Percentiles rank a stretch among this genome's conserved stretches.
phyloP scores from a whole-genome alignment of 2,888 invertebrate genomes.

The Leptothorax acervorum region DNA sequence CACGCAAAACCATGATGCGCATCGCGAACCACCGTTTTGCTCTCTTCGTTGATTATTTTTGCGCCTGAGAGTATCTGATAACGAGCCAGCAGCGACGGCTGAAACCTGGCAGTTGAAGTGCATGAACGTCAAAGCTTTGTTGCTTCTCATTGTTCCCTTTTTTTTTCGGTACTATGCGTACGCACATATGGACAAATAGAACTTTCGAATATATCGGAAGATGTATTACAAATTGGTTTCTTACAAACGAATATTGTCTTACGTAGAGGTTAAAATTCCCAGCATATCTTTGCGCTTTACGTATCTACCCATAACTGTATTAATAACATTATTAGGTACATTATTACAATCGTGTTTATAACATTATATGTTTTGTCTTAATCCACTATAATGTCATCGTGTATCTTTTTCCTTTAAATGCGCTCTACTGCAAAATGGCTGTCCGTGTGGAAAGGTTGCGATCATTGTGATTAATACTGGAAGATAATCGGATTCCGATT shows the following conservation, averaged over 20 bases:
- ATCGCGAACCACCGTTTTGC: background rate
- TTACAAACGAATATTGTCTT: background rate
- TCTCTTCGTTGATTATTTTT: slow-evolving; percentile 14
- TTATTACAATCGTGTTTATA: background rate
- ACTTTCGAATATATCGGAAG: background rate
- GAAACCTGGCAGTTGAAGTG: background rate
- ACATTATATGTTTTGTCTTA: slow-evolving; percentile 2
- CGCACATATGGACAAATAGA: background rate
- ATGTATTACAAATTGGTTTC: background rate
- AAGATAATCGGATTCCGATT: slow-evolving; percentile 50
- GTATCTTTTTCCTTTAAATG: slow-evolving; percentile 7
- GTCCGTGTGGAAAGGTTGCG: background rate
- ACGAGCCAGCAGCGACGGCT: background rate
- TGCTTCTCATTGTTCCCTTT: background rate
- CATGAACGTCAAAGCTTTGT: background rate
- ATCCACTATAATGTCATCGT: slow-evolving; percentile 8
- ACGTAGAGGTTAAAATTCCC: background rate
- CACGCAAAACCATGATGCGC: background rate
- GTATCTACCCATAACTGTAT: background rate
- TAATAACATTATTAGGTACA: background rate
- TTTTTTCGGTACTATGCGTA: background rate
- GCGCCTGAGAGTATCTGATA: background rate
- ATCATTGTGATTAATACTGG: slow-evolving; percentile 24
- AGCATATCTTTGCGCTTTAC: background rate
- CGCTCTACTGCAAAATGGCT: slow-evolving; percentile 1